Percentiles rank a stretch among this genome's conserved stretches.
These are phyloP conservation scores for Onychomys leucogaster DNA, from an alignment of 2,797 vertebrate species.

Conservation along the genomic window DNA sequence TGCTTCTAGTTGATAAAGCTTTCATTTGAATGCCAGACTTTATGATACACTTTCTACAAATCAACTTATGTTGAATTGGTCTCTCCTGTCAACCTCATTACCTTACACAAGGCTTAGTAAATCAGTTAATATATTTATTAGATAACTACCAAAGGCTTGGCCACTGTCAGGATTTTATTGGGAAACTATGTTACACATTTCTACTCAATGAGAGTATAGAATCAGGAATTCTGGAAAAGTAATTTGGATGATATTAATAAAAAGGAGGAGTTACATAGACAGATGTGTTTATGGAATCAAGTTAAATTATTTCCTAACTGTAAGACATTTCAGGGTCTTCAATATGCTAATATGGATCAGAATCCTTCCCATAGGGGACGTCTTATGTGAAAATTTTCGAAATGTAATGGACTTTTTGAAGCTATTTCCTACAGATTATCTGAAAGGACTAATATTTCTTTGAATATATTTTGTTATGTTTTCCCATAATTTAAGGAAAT, in stretches of 20 bases:
- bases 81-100: constrained; percentile 19
- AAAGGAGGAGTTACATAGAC: neutral
- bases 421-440: neutral
- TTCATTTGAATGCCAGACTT: neutral
- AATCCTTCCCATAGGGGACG: neutral
- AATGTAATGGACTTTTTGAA: constrained; percentile 22
- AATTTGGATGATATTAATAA: neutral
- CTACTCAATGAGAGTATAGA: neutral
- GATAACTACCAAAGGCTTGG: neutral
- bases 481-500: neutral
- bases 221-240: neutral
- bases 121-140: constrained; percentile 25
- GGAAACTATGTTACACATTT: neutral
- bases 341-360: neutral
- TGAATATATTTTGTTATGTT: constrained; percentile 4
- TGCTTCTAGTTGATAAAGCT: neutral
- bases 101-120: neutral
- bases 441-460: constrained; percentile 42
- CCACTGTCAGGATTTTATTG: neutral
- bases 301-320: neutral
- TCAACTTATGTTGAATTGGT: constrained; percentile 33
- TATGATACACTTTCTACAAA: neutral
- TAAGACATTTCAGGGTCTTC: neutral
- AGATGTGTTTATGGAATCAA: neutral
- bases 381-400: neutral